These are phyloP conservation scores for Schizopygopsis pylzovi DNA, from an alignment of 2,797 vertebrate species.

Conservation along the genomic window DNA sequence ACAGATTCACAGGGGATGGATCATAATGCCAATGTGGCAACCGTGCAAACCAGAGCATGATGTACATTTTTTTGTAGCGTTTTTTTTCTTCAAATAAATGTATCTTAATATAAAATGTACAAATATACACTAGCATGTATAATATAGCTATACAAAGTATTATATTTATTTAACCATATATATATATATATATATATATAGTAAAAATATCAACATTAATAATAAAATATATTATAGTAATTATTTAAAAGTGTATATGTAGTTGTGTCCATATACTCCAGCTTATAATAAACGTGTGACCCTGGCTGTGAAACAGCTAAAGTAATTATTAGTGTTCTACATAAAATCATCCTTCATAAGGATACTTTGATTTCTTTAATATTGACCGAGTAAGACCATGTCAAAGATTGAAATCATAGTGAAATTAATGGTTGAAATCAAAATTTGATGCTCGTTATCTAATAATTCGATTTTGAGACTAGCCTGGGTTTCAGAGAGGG, in stretches of 20 bases:
- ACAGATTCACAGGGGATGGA: slow-evolving; percentile 28
- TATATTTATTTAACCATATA: neutral
- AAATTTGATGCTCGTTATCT: no score
- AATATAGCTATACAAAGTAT: neutral
- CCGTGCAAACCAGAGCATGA: neutral
- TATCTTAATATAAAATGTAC: neutral
- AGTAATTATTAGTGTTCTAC: no score
- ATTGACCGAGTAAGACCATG: no score
- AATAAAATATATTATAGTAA: neutral
- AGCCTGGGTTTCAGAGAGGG: no score
- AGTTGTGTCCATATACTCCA: neutral
- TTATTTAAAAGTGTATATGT: neutral
- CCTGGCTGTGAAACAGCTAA: no score
- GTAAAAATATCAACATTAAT: neutral
- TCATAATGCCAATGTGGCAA: neutral
- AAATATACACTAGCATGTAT: neutral
- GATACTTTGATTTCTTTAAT: no score
- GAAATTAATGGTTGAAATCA: no score
- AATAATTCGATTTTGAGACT: no score
- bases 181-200: neutral
- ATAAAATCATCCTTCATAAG: no score
- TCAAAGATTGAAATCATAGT: no score
- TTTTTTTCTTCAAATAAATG: neutral
- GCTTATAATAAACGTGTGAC: no score
- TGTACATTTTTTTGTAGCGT: no score